Percentiles rank a stretch among this genome's conserved stretches.
Evolutionary conservation across 2,888 invertebrate species (phyloP).

Genomic region (Cerceris ruficornis): DNA sequence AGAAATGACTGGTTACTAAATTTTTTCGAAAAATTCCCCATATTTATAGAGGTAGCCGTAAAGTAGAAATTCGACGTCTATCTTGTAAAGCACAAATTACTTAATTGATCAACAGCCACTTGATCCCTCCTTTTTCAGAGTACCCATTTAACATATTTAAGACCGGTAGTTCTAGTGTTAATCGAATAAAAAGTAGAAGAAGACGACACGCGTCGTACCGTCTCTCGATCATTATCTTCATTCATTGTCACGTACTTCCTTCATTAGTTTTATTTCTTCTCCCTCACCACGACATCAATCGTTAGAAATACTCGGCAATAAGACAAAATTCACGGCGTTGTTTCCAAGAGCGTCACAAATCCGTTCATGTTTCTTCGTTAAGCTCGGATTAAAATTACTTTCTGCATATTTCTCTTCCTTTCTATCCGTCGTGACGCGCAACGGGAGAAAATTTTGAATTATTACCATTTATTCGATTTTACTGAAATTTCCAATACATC

Average conservation of each 20-base stretch:
- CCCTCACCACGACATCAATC: constrained; percentile 39
- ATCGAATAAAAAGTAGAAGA: constrained; percentile 29
- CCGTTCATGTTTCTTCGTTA: constrained; percentile 38
- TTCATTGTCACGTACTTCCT: constrained; percentile 68
- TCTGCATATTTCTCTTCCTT: constrained; percentile 6
- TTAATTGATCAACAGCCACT: not conserved
- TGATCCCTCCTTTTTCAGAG: not conserved
- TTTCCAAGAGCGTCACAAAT: constrained; percentile 48
- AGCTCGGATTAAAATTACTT: constrained; percentile 55
- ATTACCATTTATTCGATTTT: constrained; percentile 62
- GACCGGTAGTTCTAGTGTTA: constrained; percentile 25
- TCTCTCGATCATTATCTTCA: constrained; percentile 67
- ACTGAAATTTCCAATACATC: constrained; percentile 69
- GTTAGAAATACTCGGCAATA: constrained; percentile 65
- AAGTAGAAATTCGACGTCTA: too few relatives aligned
- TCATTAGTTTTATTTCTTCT: constrained; percentile 13
- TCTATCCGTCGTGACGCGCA: constrained; percentile 63
- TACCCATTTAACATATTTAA: not conserved
- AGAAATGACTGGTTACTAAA: too few relatives aligned
- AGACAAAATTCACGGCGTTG: constrained; percentile 71
- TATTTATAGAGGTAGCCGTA: too few relatives aligned
- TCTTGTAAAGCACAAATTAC: too few relatives aligned
- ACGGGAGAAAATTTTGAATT: constrained; percentile 72
- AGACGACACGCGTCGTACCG: constrained; percentile 64
- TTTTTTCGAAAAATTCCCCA: too few relatives aligned